Conservation (phyloP, 2,113 vertebrate species). For the Quiscalus mexicanus region DNA sequence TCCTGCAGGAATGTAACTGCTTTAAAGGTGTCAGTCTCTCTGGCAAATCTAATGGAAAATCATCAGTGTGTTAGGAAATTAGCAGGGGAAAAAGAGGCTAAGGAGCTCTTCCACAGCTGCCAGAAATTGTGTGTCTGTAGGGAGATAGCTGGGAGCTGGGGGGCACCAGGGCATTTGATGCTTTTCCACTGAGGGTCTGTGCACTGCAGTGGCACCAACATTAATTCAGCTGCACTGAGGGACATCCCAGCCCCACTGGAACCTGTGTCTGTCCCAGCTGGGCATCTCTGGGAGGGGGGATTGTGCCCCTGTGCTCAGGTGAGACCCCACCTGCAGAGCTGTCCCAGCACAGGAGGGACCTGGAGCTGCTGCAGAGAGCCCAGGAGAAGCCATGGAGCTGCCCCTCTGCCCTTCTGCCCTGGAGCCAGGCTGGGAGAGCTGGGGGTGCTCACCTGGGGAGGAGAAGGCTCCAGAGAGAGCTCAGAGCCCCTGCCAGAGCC, state of each 20-base stretch:
- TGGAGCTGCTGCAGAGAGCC: not conserved
- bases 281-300: not conserved
- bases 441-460: no score
- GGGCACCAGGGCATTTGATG: not conserved
- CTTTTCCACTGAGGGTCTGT: not conserved
- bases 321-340: not conserved
- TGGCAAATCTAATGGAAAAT: not conserved
- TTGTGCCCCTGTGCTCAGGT: not conserved
- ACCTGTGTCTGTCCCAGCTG: not conserved
- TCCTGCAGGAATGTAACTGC: not conserved
- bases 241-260: not conserved
- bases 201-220: rapidly evolving
- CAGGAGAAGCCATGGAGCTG: no score
- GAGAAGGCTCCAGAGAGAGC: not conserved
- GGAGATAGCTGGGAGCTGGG: not conserved
- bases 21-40: not conserved
- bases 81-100: not conserved
- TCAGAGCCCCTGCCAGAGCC: not conserved
- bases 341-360: not conserved
- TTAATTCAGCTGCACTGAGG: not conserved
- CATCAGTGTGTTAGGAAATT: not conserved
- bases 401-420: no score
- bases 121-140: not conserved
- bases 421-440: no score
- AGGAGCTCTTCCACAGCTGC: not conserved